These are phyloP conservation scores for Ispidina picta DNA, from an alignment of 2,797 vertebrate species.

Conservation along the genomic window DNA sequence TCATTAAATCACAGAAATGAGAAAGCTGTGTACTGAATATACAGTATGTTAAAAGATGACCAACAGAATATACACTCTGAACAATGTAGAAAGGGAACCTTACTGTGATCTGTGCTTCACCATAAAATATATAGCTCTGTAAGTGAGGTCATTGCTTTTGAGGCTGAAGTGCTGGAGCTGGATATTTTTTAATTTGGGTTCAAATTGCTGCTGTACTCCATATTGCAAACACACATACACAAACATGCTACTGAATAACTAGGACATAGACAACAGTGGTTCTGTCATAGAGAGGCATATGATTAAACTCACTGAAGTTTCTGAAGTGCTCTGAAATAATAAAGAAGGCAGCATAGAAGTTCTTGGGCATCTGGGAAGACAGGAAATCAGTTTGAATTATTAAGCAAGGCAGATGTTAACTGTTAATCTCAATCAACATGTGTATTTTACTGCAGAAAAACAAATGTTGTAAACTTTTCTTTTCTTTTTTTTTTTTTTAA, in stretches of 20 bases:
- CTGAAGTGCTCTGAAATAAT: background rate
- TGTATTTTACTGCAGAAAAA: background rate
- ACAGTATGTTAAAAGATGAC: background rate
- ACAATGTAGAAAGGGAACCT: background rate
- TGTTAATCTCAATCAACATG: background rate
- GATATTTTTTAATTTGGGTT: background rate
- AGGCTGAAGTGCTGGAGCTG: background rate
- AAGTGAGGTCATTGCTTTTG: background rate
- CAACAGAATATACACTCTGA: background rate
- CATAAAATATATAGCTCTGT: background rate
- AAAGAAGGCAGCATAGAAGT: background rate
- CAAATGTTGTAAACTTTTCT: background rate
- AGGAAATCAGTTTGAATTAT: background rate
- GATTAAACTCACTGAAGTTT: background rate
- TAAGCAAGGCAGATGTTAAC: background rate
- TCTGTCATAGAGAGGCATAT: background rate
- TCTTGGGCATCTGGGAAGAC: background rate
- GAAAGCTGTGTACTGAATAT: background rate
- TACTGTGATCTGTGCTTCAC: background rate
- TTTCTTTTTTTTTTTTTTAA: background rate
- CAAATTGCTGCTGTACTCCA: background rate
- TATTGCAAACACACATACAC: background rate
- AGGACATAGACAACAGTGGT: background rate
- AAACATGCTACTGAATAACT: background rate
- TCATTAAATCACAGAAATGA: background rate